phyloP scores from a whole-genome alignment of 1,140 invertebrate genomes.

The Nixonia krombeini region DNA sequence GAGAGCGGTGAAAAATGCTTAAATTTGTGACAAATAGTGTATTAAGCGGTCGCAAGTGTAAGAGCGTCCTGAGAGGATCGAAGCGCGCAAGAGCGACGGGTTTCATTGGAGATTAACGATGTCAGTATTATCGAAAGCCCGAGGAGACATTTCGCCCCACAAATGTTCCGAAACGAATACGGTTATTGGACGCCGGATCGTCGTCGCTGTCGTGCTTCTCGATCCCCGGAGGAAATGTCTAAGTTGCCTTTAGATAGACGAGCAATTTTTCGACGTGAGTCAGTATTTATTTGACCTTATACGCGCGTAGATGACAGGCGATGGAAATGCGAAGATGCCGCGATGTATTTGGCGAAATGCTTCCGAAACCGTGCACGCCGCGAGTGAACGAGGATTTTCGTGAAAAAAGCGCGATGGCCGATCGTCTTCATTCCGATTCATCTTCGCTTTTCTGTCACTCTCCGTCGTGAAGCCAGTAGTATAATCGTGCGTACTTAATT shows the following conservation, averaged over 20 bases:
- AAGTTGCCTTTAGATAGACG: conserved; percentile 53
- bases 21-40: conserved; percentile 40
- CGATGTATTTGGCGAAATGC: conserved; percentile 18
- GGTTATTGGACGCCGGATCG: too few species aligned
- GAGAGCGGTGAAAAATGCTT: conserved; percentile 43
- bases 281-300: conserved; percentile 51
- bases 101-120: not conserved
- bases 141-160: not conserved
- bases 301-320: conserved; percentile 25
- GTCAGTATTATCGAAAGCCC: conserved; percentile 6
- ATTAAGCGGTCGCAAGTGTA: conserved; percentile 42
- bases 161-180: not conserved
- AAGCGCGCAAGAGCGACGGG: conserved; percentile 3
- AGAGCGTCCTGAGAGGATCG: conserved; percentile 41
- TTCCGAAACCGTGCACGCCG: too few species aligned
- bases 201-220: too few species aligned
- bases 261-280: conserved; percentile 50
- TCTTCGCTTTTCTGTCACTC: conserved; percentile 51
- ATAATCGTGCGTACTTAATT: conserved; percentile 53
- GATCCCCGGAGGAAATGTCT: conserved; percentile 43
- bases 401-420: conserved; percentile 46
- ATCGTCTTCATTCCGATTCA: too few species aligned
- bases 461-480: conserved; percentile 40
- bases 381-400: conserved; percentile 8
- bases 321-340: conserved; percentile 44